A percentile compares a stretch with the other conserved stretches of the same genome.
Conservation (phyloP, 2,797 vertebrate genomes). For the Anisognathus igniventris region DNA sequence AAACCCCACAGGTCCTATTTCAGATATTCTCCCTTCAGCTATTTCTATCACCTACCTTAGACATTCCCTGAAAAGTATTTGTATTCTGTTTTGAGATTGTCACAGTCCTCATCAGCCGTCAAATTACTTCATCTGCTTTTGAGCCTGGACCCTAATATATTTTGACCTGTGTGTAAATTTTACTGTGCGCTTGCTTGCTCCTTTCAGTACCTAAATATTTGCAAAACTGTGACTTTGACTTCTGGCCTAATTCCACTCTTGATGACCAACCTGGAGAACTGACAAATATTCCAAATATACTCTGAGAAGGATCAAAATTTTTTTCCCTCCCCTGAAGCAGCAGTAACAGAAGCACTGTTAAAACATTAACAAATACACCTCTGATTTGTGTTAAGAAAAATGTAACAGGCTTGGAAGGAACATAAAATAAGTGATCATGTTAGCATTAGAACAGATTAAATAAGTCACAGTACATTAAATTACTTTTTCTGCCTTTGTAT, state of each 20-base stretch:
- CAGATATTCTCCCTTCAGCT: neutral
- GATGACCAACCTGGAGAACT: fast-evolving
- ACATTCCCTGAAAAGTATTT: neutral
- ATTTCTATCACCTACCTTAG: neutral
- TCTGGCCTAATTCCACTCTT: neutral
- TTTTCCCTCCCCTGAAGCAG: neutral
- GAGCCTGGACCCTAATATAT: neutral
- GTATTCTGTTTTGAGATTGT: neutral
- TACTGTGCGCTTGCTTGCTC: fast-evolving
- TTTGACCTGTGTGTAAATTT: neutral
- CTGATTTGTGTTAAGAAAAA: neutral
- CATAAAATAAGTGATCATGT: constrained; percentile 44
- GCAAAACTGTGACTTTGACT: neutral
- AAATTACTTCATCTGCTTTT: neutral
- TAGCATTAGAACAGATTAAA: constrained; percentile 38
- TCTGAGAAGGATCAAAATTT: neutral
- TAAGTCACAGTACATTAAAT: constrained; percentile 57
- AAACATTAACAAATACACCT: neutral
- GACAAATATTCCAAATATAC: neutral
- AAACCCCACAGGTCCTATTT: neutral
- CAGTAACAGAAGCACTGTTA: neutral
- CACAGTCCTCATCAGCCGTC: neutral
- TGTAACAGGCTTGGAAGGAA: constrained; percentile 4
- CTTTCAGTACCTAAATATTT: neutral
- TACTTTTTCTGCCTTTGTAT: neutral